Evolutionary conservation across 2,888 invertebrate genomes (phyloP), one percentile per base, ranked within the genome.

Genomic region (Clitarchus hookeri): DNA sequence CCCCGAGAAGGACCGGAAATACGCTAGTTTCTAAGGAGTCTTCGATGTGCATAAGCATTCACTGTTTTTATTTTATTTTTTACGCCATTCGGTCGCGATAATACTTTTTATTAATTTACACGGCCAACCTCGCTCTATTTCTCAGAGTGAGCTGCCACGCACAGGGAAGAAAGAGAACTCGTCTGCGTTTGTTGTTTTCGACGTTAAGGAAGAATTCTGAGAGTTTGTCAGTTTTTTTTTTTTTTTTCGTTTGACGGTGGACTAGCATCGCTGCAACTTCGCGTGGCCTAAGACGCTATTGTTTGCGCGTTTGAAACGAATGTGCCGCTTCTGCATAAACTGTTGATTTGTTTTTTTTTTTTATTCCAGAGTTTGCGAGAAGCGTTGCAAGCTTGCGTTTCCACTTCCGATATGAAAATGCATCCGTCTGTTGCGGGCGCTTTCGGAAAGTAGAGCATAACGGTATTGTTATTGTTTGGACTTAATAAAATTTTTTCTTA

Each of bases 401-500:
- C 19, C 65, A 65, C 19, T 65, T 65, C 65, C 16, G 8, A n/a
- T 23, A 65, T 65, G 8, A 16, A 65, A n/a, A 65, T 65, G 65
- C 65, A 65, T 65, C 65, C n/a, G 16, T 65, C 65, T 65, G 23
- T 65, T 65, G 65, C 23, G 65, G 8, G 65, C n/a, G 65, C 65
- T 65, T 65, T 19, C 19, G 11, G n/a, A 65, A 19, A 23, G 19
- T 65, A 4, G 36, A 65, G n/a, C 65, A 65, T 23, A n/a, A n/a
- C 65, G 16, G 23, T 65, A n/a, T 65, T 65, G 65, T 65, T 65
- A 65, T 65, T 65, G 65, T 65, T 65, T 65, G 65, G 65, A 65
- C 11, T 65, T 16, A 3, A 6, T n/a, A 65, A 65, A 65, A 65
- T 11, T 6, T 12, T 12, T 65, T n/a, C 65, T 65, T 65, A 65